Conservation (phyloP, 2,888 invertebrate genomes). For the Drosophila stalkeri region DNA sequence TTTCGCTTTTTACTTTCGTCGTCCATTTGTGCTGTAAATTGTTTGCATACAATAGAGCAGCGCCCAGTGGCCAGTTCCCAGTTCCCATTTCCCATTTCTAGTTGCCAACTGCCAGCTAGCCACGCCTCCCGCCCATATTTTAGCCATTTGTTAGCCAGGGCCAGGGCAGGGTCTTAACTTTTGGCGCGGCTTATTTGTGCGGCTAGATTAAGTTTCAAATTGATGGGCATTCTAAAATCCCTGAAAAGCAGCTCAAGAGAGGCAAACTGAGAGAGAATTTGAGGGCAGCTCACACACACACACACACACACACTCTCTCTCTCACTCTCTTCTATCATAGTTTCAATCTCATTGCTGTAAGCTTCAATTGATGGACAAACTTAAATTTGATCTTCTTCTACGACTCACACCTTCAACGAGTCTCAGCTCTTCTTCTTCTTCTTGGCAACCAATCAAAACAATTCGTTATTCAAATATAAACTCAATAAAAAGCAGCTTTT, state of each 20-base stretch:
- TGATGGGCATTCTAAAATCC: slow-evolving; percentile 70
- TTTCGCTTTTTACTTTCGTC: slow-evolving; percentile 22
- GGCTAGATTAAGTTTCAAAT: slow-evolving; percentile 80
- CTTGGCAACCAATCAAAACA: not conserved
- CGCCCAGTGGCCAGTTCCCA: slow-evolving; percentile 29
- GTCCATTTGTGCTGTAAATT: slow-evolving; percentile 72
- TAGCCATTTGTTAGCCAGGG: slow-evolving; percentile 45
- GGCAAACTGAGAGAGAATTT: not conserved
- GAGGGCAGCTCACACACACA: no score
- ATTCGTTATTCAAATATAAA: not conserved
- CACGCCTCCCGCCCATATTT: slow-evolving; percentile 1
- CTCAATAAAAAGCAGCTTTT: not conserved
- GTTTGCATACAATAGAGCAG: slow-evolving; percentile 73
- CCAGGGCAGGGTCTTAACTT: slow-evolving; percentile 70
- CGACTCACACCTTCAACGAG: slow-evolving; percentile 11
- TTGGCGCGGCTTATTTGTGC: slow-evolving; percentile 77
- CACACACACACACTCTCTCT: no score
- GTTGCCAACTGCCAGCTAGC: not conserved
- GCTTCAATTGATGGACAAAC: slow-evolving; percentile 67
- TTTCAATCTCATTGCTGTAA: slow-evolving; percentile 28
- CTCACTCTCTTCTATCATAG: slow-evolving; percentile 10
- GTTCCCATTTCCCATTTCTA: not conserved
- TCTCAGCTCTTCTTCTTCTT: not conserved
- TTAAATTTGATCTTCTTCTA: slow-evolving; percentile 62
- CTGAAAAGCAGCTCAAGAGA: slow-evolving; percentile 3